Evolutionary conservation across 64 coral and sea anemone species (phyloP).

Genomic region (Trachythela sp.): DNA sequence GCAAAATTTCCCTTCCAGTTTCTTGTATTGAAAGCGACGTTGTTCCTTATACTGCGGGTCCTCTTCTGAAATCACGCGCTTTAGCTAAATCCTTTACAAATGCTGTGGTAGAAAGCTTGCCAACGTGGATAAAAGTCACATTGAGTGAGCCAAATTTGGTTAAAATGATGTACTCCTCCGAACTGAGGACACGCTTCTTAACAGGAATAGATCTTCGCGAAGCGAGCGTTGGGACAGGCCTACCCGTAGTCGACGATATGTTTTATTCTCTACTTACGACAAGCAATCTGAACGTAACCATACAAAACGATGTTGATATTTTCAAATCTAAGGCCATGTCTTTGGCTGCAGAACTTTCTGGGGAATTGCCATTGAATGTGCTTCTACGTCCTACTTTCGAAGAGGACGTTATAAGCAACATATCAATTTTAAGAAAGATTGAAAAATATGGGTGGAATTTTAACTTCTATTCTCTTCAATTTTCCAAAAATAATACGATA

Average conservation of each 20-base stretch:
- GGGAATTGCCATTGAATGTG: not conserved
- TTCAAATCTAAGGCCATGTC: not conserved
- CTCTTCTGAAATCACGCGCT: not conserved
- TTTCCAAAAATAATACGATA: not conserved
- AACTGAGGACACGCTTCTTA: not conserved
- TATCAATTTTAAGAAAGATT: not conserved
- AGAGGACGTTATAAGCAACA: not conserved
- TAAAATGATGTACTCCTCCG: not conserved
- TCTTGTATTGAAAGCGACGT: not conserved
- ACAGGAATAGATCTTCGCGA: not conserved
- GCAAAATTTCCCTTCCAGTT: not conserved
- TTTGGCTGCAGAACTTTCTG: not conserved
- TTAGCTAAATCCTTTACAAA: not conserved
- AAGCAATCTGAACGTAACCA: not conserved
- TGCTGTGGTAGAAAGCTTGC: not conserved
- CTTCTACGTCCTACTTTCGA: not conserved
- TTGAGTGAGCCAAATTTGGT: not conserved
- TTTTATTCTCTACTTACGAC: not conserved
- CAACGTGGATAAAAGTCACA: not conserved
- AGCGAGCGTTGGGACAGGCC: not conserved
- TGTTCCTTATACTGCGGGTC: not conserved
- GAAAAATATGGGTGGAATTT: not conserved
- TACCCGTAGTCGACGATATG: not conserved
- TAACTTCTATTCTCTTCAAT: not conserved
- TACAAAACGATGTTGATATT: not conserved